phyloP scores from a whole-genome alignment of 1,140 invertebrate genomes.

The Nebria ingens region DNA sequence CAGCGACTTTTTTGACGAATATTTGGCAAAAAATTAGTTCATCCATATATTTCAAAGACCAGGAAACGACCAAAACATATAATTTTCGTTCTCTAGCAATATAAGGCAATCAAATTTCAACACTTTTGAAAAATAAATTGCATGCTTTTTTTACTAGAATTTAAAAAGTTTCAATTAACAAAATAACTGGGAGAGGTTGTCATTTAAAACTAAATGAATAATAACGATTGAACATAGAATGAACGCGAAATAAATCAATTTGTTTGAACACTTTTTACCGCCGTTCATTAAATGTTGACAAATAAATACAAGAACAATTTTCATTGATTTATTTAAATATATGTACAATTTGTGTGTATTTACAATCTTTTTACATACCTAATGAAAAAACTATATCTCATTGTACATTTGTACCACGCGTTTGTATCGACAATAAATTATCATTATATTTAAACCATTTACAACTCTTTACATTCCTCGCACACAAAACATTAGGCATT shows the following conservation, averaged over 20 bases:
- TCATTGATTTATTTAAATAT: conserved; percentile 3
- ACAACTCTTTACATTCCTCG: background rate
- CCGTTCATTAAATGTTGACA: background rate
- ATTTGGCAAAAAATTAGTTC: too few species aligned
- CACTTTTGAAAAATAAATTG: too few species aligned
- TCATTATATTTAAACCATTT: background rate
- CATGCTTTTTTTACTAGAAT: too few species aligned
- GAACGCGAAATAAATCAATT: background rate
- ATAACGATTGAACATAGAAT: too few species aligned
- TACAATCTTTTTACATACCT: conserved; percentile 3
- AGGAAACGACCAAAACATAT: too few species aligned
- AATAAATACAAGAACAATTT: conserved; percentile 8
- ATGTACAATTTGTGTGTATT: conserved; percentile 3
- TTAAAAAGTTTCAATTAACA: too few species aligned
- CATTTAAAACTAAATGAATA: too few species aligned
- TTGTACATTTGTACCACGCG: conserved; percentile 6
- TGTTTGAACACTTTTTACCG: background rate
- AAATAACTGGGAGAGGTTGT: too few species aligned
- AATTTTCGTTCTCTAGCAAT: too few species aligned
- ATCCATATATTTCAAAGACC: too few species aligned
- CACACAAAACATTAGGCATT: background rate
- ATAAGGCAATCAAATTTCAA: too few species aligned
- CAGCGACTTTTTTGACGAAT: too few species aligned
- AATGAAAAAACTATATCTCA: conserved; percentile 1
- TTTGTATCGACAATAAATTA: conserved; percentile 7